These are phyloP conservation scores for Abrostola tripartita DNA, from an alignment of 2,888 invertebrate species.

Conservation along the genomic window DNA sequence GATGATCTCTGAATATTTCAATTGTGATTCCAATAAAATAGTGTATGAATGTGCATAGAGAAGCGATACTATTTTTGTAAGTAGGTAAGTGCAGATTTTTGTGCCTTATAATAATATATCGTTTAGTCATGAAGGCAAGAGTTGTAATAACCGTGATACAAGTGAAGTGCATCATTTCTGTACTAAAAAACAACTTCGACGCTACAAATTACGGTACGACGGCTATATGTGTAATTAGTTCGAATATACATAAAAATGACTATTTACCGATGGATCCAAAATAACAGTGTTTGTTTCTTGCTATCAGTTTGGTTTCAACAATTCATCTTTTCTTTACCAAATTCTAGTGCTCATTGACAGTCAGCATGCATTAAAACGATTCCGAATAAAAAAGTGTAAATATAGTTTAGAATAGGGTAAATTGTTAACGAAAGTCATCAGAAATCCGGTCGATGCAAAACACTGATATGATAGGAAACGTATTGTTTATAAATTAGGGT, in stretches of 20 bases:
- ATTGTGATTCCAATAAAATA: conserved; percentile 13
- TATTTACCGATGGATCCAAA: conserved; percentile 20
- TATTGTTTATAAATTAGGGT: conserved; percentile 15
- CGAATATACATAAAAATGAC: background rate
- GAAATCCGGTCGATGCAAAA: conserved; percentile 50
- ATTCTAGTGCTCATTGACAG: conserved; percentile 28
- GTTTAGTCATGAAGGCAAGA: background rate
- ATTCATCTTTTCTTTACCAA: background rate
- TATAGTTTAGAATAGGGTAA: background rate
- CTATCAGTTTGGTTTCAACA: conserved; percentile 4
- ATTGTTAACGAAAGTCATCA: conserved; percentile 17
- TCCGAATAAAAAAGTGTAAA: conserved; percentile 7
- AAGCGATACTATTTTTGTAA: conserved; percentile 36
- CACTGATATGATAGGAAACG: conserved; percentile 34
- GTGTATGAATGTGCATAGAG: conserved; percentile 34
- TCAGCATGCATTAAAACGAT: conserved; percentile 48
- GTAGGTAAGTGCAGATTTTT: conserved; percentile 34
- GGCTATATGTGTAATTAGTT: background rate
- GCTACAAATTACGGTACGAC: conserved; percentile 1
- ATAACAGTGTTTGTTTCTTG: conserved; percentile 14
- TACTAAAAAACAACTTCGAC: conserved; percentile 18
- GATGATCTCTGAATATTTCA: background rate
- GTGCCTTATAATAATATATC: conserved; percentile 20
- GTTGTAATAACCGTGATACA: conserved; percentile 11
- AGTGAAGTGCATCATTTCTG: conserved; percentile 30